Base-by-base conservation (phyloP, 1,140 invertebrate genomes). In the Leptinotarsa defecta region DNA sequence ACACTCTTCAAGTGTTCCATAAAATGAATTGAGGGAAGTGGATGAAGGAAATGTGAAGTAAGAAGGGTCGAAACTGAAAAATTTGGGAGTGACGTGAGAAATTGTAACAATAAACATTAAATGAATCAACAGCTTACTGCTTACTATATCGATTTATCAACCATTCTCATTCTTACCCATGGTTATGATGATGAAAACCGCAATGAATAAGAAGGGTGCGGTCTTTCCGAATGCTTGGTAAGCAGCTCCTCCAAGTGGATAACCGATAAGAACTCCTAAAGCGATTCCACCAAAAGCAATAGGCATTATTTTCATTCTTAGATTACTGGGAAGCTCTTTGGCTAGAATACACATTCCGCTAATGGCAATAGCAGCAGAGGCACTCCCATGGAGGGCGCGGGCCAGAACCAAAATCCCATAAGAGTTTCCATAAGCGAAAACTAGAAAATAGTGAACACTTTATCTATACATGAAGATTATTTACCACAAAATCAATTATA, bases 381-480 rank as follows among this genome's bases (percentile, higher is more conserved):
- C 94, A 63, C 96, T 86, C 1, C 96, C 96, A 87, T 97, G 95
- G 48, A 97, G 86, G 80, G 93, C 93, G 76, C 96, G 86, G 0
- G 95, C 95, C 13, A 95, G 78, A 73, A 96, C 90, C 27, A 97
- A 84, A 1, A 92, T 85, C 61, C 88, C 87, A 85, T 94, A 96
- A 2, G 91, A 91, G 82, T 92, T 88, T 3, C 94, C 94, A 80
- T 94, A 91, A 15, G 95, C 94, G 86, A 96, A 97, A 63, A 95
- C 94, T 92, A 84, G 22, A 86, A 86, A 81, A 76, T 79, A 75
- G 20, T 48, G 19, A 52, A 81, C 43, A 24, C n/a, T n/a, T 65
- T 2, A 27, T 76, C 8, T 79, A 61, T 27, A 6, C 11, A 76
- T 71, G 1, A 20, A 48, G 48, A 22, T 8, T 34, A 11, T 43